Evolutionary conservation across 2,888 invertebrate genomes (phyloP).

Genomic region (Drosophila koepferae): DNA sequence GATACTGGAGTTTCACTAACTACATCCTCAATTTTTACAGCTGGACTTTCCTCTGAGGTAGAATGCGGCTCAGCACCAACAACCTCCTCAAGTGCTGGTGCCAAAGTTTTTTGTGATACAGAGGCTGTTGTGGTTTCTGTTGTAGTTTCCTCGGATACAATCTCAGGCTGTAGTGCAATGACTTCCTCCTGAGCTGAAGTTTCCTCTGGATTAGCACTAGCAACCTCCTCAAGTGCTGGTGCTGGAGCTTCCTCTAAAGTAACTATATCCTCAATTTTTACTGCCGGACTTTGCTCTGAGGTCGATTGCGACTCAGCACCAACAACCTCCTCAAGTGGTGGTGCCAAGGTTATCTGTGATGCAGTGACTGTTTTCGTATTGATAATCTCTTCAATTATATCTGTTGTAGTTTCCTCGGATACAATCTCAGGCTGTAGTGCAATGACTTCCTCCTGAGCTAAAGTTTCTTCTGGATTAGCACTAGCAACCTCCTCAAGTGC

Average conservation of each 20-base stretch:
- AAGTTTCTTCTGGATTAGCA: neutral
- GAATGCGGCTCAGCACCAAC: neutral
- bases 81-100: neutral
- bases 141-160: neutral
- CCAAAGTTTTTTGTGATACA: neutral
- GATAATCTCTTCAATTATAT: neutral
- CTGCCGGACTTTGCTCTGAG: neutral
- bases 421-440: neutral
- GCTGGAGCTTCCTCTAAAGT: neutral
- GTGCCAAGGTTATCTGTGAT: neutral
- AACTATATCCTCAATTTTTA: too few species aligned
- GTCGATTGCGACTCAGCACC: neutral
- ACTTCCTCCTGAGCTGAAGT: neutral
- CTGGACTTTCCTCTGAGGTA: neutral
- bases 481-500: neutral
- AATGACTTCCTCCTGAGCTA: neutral
- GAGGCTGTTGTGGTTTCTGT: neutral
- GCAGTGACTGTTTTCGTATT: neutral
- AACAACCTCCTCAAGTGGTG: constrained; percentile 4
- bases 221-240: neutral
- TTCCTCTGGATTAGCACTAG: neutral
- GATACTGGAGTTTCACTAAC: neutral
- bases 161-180: neutral
- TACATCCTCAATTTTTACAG: neutral
- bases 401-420: neutral